Evolutionary conservation across 2,113 vertebrate species (phyloP).

Genomic region (Prochilodus magdalenae): DNA sequence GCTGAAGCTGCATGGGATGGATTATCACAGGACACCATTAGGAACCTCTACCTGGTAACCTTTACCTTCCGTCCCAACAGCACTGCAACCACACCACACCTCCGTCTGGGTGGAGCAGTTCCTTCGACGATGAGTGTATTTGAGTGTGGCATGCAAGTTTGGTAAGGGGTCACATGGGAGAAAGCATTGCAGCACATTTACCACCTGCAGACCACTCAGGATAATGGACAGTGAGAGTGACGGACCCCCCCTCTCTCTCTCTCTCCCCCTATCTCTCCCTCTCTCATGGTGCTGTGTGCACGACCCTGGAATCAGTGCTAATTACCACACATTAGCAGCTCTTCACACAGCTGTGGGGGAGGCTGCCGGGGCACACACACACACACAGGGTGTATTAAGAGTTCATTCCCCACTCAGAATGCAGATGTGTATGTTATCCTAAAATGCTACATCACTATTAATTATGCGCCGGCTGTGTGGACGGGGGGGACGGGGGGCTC

Average conservation of each 20-base stretch:
- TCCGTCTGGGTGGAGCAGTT: no score
- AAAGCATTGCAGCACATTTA: conserved; percentile 23
- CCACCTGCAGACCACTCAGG: conserved; percentile 27
- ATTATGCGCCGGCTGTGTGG: conserved; percentile 1
- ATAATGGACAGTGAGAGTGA: conserved; percentile 31
- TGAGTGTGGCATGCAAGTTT: background rate
- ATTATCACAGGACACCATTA: no score
- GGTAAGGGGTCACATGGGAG: background rate
- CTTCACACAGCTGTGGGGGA: conserved; percentile 56
- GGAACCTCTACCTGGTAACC: no score
- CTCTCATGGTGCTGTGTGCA: conserved; percentile 21
- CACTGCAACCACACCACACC: no score
- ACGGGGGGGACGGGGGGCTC: no score
- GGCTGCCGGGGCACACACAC: conserved; percentile 33
- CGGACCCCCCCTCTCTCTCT: conserved; percentile 7
- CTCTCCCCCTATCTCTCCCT: background rate
- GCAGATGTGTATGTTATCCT: conserved; percentile 29
- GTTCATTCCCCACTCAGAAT: conserved; percentile 23
- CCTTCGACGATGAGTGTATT: no score
- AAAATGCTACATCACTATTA: conserved; percentile 16
- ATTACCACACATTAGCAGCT: conserved; percentile 53
- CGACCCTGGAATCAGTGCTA: conserved; percentile 52
- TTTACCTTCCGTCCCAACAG: no score
- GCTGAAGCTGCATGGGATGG: no score
- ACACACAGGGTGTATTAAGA: conserved; percentile 12